Conservation (phyloP, 2,797 vertebrate species). For the Danio choprae region DNA sequence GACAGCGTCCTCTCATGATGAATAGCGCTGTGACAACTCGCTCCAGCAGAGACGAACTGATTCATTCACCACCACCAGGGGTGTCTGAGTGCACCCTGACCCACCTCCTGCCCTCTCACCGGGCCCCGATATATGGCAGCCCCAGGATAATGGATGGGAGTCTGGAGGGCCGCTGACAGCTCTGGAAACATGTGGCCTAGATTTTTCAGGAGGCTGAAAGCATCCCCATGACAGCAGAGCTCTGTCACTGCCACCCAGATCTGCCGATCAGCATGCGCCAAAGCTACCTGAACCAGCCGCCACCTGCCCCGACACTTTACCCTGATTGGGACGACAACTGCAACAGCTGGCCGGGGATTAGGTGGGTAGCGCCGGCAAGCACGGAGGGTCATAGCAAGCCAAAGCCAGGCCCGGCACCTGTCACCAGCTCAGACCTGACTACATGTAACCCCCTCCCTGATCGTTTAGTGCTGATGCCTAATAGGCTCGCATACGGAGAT, state of each 20-base stretch:
- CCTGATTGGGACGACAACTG: conserved; percentile 77
- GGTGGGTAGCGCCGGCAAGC: conserved; percentile 68
- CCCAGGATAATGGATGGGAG: conserved; percentile 57
- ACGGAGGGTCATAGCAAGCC: conserved; percentile 70
- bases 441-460: conserved; percentile 59
- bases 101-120: conserved; percentile 72
- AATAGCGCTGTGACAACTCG: conserved; percentile 70
- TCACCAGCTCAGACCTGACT: conserved; percentile 74
- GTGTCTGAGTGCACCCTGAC: conserved; percentile 63
- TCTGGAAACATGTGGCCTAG: conserved; percentile 80
- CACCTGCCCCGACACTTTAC: conserved; percentile 76
- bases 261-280: conserved; percentile 62
- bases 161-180: conserved; percentile 66
- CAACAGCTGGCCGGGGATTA: conserved; percentile 86
- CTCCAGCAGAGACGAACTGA: conserved; percentile 67
- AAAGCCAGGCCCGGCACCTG: conserved; percentile 75
- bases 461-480: conserved; percentile 62
- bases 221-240: conserved; percentile 66
- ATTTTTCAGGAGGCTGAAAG: conserved; percentile 73
- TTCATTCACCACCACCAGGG: conserved; percentile 59
- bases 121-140: conserved; percentile 56
- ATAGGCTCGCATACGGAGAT: conserved; percentile 53
- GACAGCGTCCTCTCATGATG: conserved; percentile 65
- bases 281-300: conserved; percentile 72
- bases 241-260: conserved; percentile 63